Evolutionary conservation across 2,888 invertebrate species (phyloP).

Genomic region (Autographa gamma): DNA sequence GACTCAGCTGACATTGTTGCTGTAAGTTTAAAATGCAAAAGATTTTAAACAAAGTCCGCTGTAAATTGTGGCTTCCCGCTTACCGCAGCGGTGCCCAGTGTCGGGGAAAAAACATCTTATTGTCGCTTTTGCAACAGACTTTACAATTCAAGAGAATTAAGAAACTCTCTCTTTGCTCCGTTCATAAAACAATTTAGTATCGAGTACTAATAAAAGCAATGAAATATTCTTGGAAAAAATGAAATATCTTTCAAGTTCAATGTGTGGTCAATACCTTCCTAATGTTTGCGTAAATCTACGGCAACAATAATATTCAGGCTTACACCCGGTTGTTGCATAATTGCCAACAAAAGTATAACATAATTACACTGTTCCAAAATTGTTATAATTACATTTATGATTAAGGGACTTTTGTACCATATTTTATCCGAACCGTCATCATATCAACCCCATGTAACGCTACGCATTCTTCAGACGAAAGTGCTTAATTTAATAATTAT

Average conservation of each 20-base stretch:
- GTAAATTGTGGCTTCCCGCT: slow-evolving; percentile 4
- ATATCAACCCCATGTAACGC: slow-evolving; percentile 9
- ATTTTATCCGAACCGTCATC: slow-evolving; percentile 18
- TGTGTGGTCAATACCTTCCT: too few relatives aligned
- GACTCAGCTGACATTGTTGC: slow-evolving; percentile 4
- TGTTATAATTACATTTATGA: slow-evolving; percentile 32
- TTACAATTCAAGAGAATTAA: neutral
- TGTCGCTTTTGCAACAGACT: neutral
- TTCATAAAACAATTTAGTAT: slow-evolving; percentile 1
- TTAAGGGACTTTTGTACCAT: slow-evolving; percentile 23
- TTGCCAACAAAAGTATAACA: neutral
- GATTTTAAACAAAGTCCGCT: neutral
- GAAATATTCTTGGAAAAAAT: too few relatives aligned
- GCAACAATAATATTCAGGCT: too few relatives aligned
- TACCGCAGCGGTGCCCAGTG: slow-evolving; percentile 4
- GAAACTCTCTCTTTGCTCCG: neutral
- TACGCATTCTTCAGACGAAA: slow-evolving; percentile 19
- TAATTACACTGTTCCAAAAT: neutral
- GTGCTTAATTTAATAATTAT: slow-evolving; percentile 37
- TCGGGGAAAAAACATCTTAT: neutral
- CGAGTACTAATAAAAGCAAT: neutral
- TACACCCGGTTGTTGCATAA: too few relatives aligned
- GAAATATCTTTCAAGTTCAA: too few relatives aligned
- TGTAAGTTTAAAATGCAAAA: slow-evolving; percentile 4
- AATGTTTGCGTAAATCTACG: too few relatives aligned